Percentiles rank a stretch among this genome's conserved stretches.
Conservation (phyloP, 2,888 invertebrate genomes). For the Sepiola atlantica region DNA sequence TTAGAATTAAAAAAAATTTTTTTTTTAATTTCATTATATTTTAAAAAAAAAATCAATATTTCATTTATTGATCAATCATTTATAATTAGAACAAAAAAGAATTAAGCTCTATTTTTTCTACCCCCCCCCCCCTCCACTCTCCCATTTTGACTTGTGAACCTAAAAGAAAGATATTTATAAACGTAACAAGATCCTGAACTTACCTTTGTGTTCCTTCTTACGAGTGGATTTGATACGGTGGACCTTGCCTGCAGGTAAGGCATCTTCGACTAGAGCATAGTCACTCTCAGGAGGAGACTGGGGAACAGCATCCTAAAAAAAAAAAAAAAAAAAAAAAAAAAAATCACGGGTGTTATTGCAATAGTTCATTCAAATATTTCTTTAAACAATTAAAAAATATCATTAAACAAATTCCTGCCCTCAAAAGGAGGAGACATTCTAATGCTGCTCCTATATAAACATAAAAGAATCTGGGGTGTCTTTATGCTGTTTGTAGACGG, state of each 20-base stretch:
- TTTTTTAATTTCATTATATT: too few species aligned
- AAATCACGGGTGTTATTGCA: neutral
- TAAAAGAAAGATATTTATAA: neutral
- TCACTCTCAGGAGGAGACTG: conserved; percentile 75
- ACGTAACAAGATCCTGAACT: neutral
- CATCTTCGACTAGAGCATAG: conserved; percentile 82
- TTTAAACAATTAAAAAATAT: neutral
- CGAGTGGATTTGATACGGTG: conserved; percentile 68
- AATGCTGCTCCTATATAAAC: neutral
- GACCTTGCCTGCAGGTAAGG: conserved; percentile 75
- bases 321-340: neutral
- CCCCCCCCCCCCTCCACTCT: too few species aligned
- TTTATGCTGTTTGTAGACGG: neutral
- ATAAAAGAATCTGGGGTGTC: neutral
- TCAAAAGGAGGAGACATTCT: too few species aligned
- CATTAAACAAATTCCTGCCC: neutral
- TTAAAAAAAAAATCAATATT: too few species aligned
- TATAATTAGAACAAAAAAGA: neutral
- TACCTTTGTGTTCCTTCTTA: conserved; percentile 61
- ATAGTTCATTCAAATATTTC: neutral
- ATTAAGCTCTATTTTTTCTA: too few species aligned
- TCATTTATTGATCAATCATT: too few species aligned
- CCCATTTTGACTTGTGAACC: neutral
- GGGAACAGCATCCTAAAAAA: conserved; percentile 54
- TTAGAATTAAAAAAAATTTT: too few species aligned